Base-by-base conservation (phyloP, 2,888 invertebrate genomes). In the Cephus runcator region DNA sequence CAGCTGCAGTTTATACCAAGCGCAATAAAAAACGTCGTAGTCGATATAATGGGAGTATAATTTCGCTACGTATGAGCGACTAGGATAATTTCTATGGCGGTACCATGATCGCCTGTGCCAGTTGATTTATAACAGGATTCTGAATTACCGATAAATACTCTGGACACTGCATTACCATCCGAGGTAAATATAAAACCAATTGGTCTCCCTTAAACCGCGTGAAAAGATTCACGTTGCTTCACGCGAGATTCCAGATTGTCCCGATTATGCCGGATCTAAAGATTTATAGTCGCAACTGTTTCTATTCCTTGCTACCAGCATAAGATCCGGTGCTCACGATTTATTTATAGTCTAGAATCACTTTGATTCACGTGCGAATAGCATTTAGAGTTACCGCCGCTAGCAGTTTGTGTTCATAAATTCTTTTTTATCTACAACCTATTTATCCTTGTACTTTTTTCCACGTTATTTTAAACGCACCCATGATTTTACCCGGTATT, bases 341-440 rank as follows among this genome's bases (percentile, higher is more conserved):
- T 87, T 88, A 87, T 88, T 87, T 87, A 87, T 87, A 85, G 85
- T 82, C 80, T 80, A 74, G 85, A 86, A 87, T 87, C 85, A 83
- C 84, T 84, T 75, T 69, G 73, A 69, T 56, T 31, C 34, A 36
- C 69, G 69, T 33, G 69, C 69, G 34, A n/a, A 71, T 40, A 34
- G 68, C 36, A 56, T 23, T 56, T 56, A 56, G 2, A 23, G 56
- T 56, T 56, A 56, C 56, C 9, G 56, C 56, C 56, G 23, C 2
- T 23, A 15, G 1, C 73, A 31, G 31, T 73, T 33, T 36, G 30
- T 73, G 30, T 34, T 69, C 74, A 23, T 9, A 34, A 74, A 30
- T 23, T 23, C 56, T 23, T 56, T 56, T 56, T 56, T 23, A 56
- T 9, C 56, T 2, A 56, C 56, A 3, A 23, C 9, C 23, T 56